Evolutionary conservation across 2,113 vertebrate genomes (phyloP).

Genomic region (Hylia prasina): DNA sequence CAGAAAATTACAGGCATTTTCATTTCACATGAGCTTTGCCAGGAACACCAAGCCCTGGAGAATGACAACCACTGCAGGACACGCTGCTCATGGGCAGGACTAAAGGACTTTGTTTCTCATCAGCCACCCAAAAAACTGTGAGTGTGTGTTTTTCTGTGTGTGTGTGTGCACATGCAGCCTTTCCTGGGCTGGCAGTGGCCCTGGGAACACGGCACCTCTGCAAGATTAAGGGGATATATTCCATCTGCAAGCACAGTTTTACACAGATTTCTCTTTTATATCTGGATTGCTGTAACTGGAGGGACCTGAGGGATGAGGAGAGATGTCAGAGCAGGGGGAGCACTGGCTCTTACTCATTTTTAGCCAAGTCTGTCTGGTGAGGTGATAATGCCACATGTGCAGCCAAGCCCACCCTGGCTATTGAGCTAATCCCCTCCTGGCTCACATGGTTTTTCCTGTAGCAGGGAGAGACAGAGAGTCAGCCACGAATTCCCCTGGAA

Average conservation of each 20-base stretch:
- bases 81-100: background rate
- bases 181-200: background rate
- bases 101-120: background rate
- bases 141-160: background rate
- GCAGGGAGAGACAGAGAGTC: background rate
- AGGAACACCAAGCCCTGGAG: slow-evolving; percentile 7
- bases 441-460: background rate
- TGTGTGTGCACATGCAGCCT: background rate
- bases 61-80: background rate
- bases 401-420: background rate
- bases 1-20: slow-evolving; percentile 45
- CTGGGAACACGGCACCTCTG: background rate
- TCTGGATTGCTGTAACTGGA: background rate
- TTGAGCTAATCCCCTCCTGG: background rate
- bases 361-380: background rate
- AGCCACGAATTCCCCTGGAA: background rate
- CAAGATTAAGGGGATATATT: background rate
- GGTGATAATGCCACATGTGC: background rate
- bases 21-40: background rate
- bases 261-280: background rate
- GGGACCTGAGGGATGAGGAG: background rate
- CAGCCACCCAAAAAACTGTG: background rate
- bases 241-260: background rate
- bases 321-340: background rate
- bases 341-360: background rate